Evolutionary conservation across 35 echinoderm and acorn worm species (phyloP), one percentile per base, ranked within the genome.

Genomic region (Ophioderma brevispina): DNA sequence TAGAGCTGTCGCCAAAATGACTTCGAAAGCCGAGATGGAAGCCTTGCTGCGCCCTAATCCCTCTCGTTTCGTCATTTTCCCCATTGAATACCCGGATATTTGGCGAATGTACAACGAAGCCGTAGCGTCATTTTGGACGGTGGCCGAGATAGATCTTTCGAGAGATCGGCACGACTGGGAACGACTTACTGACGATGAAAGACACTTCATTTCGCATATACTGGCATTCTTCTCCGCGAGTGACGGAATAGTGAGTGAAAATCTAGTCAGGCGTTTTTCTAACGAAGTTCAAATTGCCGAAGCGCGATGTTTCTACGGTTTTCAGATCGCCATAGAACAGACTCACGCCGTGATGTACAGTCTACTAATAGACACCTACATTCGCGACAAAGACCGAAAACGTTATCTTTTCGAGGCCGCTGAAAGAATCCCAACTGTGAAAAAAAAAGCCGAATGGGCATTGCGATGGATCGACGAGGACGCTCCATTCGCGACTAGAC

Each of bases 381-480:
- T 83, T 21, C 13, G 38, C 42, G 81, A 83, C 41, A 17, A 17
- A 17, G 41, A 46, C 41, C 5, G 17, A 17, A 46, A 17, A 46
- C 4, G 4, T 4, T 8, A 17, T 8, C 17, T 46, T 4, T 17
- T 46, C 5, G 17, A 17, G 5, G 41, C 41, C 41, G 4, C 17
- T 4, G 41, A 46, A 46, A 46, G 21, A 99, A 92, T 99, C 80
- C 97, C 97, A 2, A 93, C 87, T 77, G 91, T 99, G 38, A 99
- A 95, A 88, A 95, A 88, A 81, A 99, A 99, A 82, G 97, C 97
- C 13, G 97, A 99, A 14, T 99, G 97, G 97, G 97, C 97, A 1
- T 50, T 99, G 28, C 79, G 87, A 39, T 99, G 97, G 97, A 95
- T 99, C 17, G 76, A 84, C 31, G 78, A 63, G 15, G 25, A 87